Evolutionary conservation across 30 jellyfish, hydroid and myxozoan genomes (phyloP), one percentile per base, ranked within the genome.

Genomic region (Aurelia sp.): DNA sequence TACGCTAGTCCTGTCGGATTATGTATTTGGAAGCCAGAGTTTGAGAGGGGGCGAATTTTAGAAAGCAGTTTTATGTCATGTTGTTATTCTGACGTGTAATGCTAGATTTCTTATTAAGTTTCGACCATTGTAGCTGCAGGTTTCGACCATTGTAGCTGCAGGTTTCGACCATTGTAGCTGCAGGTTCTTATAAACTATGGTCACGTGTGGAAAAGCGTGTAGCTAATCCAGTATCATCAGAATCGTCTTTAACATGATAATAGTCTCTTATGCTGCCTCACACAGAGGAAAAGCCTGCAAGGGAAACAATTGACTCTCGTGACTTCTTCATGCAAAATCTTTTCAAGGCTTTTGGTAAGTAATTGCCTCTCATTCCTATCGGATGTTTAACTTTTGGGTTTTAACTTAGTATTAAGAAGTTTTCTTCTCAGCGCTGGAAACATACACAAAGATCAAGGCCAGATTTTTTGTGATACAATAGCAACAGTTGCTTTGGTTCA

Each of bases 311-410:
- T 21, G 90, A 77, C 64, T 94, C 97, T 16, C 73, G 93, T 15
- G 97, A 94, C 62, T 33, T 59, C 27, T 80, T 82, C 73, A 53
- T 88, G 80, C 96, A 89, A 59, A 82, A 78, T 31, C 68, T 93
- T 22, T 84, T 88, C 76, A 83, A 88, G 50, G 85, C 84, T n/a
- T 20, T 93, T 19, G 98, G 98, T 93, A 75, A 16, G 90, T 62
- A 6, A 3, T 59, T 6, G 8, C 67, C 8, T n/a, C 13, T 59
- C 11, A 4, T 59, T 59, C 69, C 3, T 9, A 10, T 44, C 33
- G 55, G 6, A 44, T 44, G 9, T 44, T 44, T 10, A 27, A 2
- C 2, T 1, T 27, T 27, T 27, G 33, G 33, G 2, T 27, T 0
- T 0, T 40, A 40, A 40, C 11, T 40, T 40, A 40, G 6, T 40